Conservation (phyloP, 1,140 invertebrate genomes). For the Carcinoscorpius rotundicauda region DNA sequence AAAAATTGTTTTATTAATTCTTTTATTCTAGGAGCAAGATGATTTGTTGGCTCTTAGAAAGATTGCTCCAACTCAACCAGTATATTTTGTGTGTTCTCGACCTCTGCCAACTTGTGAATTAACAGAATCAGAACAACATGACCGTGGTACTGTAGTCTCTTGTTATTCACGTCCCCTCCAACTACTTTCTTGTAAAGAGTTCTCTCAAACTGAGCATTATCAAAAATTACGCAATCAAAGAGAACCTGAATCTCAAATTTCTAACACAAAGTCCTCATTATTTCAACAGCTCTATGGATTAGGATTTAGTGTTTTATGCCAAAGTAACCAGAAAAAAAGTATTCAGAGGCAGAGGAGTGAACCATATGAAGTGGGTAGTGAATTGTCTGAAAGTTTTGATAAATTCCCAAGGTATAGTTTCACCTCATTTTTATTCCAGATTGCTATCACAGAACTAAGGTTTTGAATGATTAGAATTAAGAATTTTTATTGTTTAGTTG, state of each 20-base stretch:
- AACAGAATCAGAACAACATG: conserved; percentile 45
- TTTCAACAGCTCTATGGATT: conserved; percentile 18
- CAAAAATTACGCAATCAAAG: conserved; percentile 8
- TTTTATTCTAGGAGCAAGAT: too few species aligned
- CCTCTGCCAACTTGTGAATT: conserved; percentile 33
- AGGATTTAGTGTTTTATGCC: conserved; percentile 19
- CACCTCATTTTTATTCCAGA: too few species aligned
- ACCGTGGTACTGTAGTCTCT: conserved; percentile 8
- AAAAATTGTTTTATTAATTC: too few species aligned
- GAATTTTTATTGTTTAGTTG: too few species aligned
- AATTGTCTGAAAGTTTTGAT: conserved; percentile 37
- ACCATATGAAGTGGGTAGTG: conserved; percentile 28
- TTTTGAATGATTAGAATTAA: neutral
- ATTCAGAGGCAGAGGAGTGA: conserved; percentile 10
- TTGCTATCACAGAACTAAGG: too few species aligned
- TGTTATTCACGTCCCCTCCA: neutral
- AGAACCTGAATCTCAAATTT: conserved; percentile 15
- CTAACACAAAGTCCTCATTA: conserved; percentile 6
- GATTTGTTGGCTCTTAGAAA: conserved; percentile 43
- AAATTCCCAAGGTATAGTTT: conserved; percentile 23
- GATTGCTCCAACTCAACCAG: conserved; percentile 16
- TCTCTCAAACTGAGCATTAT: conserved; percentile 8
- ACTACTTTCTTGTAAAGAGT: conserved; percentile 15
- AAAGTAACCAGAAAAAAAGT: conserved; percentile 18
- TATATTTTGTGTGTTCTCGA: conserved; percentile 20